Conservation (phyloP, 2,113 vertebrate species). For the Ictidomys tridecemlineatus region DNA sequence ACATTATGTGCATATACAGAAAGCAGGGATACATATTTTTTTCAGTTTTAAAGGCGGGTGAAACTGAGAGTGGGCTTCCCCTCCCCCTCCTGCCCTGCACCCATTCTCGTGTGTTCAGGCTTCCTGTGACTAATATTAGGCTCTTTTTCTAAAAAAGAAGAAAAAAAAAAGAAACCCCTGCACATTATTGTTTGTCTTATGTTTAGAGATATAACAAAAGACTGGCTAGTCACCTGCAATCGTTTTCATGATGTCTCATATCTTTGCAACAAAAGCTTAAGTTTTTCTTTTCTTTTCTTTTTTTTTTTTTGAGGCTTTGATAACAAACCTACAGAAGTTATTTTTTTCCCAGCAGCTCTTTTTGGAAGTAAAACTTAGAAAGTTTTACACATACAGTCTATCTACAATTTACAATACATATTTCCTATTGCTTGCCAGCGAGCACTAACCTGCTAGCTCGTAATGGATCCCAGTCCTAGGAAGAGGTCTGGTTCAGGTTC, state of each 20-base stretch:
- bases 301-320: conserved; percentile 73
- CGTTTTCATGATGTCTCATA: conserved; percentile 78
- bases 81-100: conserved; percentile 47
- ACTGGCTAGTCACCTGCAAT: conserved; percentile 80
- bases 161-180: neutral
- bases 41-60: conserved; percentile 74
- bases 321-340: conserved; percentile 70
- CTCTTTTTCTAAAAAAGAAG: conserved; percentile 41
- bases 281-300: neutral
- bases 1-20: conserved; percentile 85
- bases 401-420: conserved; percentile 38
- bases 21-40: conserved; percentile 79
- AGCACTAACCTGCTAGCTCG: conserved; percentile 62
- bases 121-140: conserved; percentile 80
- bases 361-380: conserved; percentile 66
- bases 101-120: conserved; percentile 77
- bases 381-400: neutral
- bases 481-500: conserved; percentile 50
- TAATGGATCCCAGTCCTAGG: conserved; percentile 67
- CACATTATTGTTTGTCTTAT: conserved; percentile 82
- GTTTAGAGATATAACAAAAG: conserved; percentile 81
- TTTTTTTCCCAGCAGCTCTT: conserved; percentile 63
- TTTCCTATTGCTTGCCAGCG: conserved; percentile 63
- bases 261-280: conserved; percentile 77
- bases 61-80: conserved; percentile 62